phyloP scores from a whole-genome alignment of 2,113 vertebrate genomes.

The Leptodactylus fuscus region DNA sequence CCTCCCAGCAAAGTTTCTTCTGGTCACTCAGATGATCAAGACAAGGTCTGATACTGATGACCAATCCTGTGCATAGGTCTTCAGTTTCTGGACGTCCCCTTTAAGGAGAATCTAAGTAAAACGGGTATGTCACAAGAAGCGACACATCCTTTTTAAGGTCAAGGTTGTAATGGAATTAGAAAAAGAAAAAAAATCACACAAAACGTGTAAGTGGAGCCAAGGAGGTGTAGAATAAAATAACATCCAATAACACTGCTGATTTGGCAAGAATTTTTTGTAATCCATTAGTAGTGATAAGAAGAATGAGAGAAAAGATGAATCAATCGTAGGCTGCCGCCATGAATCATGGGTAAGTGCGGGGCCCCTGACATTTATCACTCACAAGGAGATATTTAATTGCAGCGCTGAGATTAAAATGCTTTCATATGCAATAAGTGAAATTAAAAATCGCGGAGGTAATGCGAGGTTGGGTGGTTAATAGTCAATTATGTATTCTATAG shows the following conservation, averaged over 20 bases:
- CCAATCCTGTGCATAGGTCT: no score
- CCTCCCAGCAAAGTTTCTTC: no score
- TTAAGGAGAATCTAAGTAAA: no score
- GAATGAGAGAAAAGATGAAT: constrained; percentile 63
- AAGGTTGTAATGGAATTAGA: not conserved
- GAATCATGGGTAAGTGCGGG: constrained; percentile 26
- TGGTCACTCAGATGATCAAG: no score
- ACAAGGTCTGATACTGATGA: no score
- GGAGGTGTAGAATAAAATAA: not conserved
- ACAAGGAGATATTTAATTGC: constrained; percentile 60
- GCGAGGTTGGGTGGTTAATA: constrained; percentile 59
- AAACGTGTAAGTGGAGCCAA: not conserved
- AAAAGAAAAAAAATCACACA: not conserved
- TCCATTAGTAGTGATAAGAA: constrained; percentile 63
- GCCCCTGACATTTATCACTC: constrained; percentile 63
- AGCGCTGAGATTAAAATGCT: constrained; percentile 63
- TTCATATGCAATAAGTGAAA: constrained; percentile 56
- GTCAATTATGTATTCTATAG: constrained; percentile 60
- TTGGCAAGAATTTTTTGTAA: constrained; percentile 63
- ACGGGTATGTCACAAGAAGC: not conserved
- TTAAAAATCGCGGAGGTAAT: constrained; percentile 29
- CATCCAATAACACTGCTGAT: constrained; percentile 39
- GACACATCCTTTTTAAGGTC: not conserved
- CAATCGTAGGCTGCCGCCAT: constrained; percentile 50
- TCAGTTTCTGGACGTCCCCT: no score